Conservation (phyloP, 2,797 vertebrate genomes). For the Vultur gryphus region DNA sequence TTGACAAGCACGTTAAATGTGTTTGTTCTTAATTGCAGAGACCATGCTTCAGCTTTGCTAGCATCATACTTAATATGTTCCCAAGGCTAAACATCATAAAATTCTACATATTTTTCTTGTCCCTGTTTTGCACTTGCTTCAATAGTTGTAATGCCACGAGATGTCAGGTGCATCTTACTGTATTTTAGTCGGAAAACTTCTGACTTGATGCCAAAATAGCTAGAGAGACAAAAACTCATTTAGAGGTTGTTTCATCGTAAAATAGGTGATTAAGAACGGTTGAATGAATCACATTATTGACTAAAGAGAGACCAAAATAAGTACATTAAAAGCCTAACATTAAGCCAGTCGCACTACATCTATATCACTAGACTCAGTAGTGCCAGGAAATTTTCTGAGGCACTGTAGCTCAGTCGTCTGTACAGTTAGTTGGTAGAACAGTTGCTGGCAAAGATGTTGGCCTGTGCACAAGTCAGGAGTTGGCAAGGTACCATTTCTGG, state of each 20-base stretch:
- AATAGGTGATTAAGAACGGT: not conserved
- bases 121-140: not conserved
- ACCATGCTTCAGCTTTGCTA: not conserved
- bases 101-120: not conserved
- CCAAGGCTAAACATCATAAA: not conserved
- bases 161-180: not conserved
- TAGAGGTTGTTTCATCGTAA: not conserved
- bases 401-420: not conserved
- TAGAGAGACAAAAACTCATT: not conserved
- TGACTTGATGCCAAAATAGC: not conserved
- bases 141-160: accelerated
- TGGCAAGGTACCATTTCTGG: not conserved
- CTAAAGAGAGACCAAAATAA: not conserved
- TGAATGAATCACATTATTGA: not conserved
- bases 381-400: not conserved
- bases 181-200: not conserved
- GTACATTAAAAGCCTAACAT: not conserved
- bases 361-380: not conserved
- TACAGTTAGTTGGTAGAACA: not conserved
- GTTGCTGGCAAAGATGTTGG: not conserved
- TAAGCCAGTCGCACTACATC: not conserved
- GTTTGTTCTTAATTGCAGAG: not conserved
- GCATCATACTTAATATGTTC: not conserved
- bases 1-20: not conserved
- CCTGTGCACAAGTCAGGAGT: not conserved